A percentile compares a stretch with the other conserved stretches of the same genome.
Evolutionary conservation across 2,113 vertebrate genomes (phyloP).

Genomic region (Sylvia atricapilla): DNA sequence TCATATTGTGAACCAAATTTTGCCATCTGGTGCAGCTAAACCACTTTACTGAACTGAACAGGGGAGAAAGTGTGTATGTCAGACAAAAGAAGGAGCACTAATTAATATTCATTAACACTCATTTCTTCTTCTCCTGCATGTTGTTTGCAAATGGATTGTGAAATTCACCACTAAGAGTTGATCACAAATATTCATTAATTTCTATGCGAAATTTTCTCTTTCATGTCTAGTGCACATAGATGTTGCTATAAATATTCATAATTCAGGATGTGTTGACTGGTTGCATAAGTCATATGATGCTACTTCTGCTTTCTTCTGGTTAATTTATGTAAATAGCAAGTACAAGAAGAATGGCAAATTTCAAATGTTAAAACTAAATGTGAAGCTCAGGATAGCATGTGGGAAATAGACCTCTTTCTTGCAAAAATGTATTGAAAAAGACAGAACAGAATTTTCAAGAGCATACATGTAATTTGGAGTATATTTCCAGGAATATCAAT

Average conservation of each 20-base stretch:
- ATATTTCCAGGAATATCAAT: background rate
- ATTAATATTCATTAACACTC: constrained; percentile 33
- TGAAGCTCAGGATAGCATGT: background rate
- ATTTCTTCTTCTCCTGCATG: background rate
- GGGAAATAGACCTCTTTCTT: background rate
- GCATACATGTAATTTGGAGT: background rate
- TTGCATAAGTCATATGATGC: background rate
- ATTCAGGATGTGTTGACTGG: background rate
- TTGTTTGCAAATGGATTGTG: background rate
- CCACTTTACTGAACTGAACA: background rate
- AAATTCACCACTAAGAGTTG: background rate
- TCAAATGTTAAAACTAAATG: background rate
- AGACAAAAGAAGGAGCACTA: constrained; percentile 2
- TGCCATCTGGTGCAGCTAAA: constrained; percentile 37
- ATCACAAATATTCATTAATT: constrained; percentile 38
- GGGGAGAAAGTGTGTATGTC: background rate
- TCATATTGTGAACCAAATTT: constrained; percentile 45
- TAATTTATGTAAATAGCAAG: constrained; percentile 34
- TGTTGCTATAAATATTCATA: constrained; percentile 35
- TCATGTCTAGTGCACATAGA: background rate
- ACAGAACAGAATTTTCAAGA: background rate
- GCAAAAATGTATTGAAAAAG: background rate
- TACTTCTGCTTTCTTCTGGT: background rate
- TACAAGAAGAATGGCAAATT: background rate
- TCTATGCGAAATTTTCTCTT: constrained; percentile 6